These are phyloP conservation scores for Phalera bucephala DNA, from an alignment of 2,888 invertebrate genomes.

Conservation along the genomic window DNA sequence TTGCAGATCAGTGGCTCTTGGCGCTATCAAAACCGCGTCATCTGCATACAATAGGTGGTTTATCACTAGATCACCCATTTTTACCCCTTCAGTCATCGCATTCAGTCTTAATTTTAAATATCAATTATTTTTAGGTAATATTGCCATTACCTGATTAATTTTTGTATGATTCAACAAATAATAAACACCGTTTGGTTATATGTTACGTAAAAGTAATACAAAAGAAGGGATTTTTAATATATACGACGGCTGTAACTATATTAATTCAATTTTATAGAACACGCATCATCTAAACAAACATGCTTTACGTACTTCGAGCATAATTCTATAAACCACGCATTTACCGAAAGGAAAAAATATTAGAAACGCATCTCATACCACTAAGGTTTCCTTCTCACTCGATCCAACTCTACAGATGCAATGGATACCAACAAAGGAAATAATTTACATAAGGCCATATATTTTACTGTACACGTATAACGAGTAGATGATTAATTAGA, in stretches of 20 bases:
- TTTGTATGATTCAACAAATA: no score
- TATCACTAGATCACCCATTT: no score
- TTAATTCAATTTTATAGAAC: slow-evolving; percentile 55
- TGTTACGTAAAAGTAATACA: no score
- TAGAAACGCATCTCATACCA: slow-evolving; percentile 33
- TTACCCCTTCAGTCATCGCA: no score
- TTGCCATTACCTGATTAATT: no score
- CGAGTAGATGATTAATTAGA: slow-evolving; percentile 78
- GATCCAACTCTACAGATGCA: slow-evolving; percentile 67
- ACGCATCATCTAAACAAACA: slow-evolving; percentile 71
- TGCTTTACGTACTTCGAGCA: slow-evolving; percentile 55
- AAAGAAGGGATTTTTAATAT: slow-evolving; percentile 27
- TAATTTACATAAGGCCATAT: slow-evolving; percentile 82
- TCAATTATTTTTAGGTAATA: no score
- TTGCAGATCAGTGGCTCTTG: no score
- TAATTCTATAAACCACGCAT: slow-evolving; percentile 58
- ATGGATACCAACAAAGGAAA: slow-evolving; percentile 65
- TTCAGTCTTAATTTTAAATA: no score
- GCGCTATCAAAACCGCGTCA: no score
- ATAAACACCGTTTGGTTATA: no score
- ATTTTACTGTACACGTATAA: slow-evolving; percentile 80
- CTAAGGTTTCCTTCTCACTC: slow-evolving; percentile 52
- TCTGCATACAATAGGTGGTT: no score
- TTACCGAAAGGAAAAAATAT: slow-evolving; percentile 44
- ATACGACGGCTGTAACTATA: slow-evolving; percentile 59